Evolutionary conservation across 1,140 invertebrate species (phyloP).

Genomic region (Gonatopus flavifemur): DNA sequence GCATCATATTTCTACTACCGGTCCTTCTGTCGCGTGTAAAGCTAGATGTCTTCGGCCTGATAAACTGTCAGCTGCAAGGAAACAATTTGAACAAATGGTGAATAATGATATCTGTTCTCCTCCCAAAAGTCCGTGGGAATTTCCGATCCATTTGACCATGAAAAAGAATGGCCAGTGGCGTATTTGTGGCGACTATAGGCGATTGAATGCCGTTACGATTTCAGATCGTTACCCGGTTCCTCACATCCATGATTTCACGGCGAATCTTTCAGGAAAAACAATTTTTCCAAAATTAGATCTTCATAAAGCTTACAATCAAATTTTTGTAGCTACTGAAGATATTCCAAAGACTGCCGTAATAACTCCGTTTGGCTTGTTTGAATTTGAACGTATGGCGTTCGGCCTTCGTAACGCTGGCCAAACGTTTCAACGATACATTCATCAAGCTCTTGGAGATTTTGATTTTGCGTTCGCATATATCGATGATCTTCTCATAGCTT

Average conservation of each 20-base stretch:
- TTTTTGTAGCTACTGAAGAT: no score
- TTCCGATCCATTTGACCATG: slow-evolving; percentile 39
- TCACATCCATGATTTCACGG: not conserved
- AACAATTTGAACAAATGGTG: slow-evolving; percentile 25
- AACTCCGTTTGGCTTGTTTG: no score
- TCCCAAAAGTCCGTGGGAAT: slow-evolving; percentile 34
- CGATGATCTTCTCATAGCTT: slow-evolving; percentile 26
- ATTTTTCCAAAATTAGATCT: not conserved
- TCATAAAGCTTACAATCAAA: not conserved
- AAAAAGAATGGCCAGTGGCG: no score
- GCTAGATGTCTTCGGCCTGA: slow-evolving; percentile 44
- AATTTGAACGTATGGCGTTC: no score
- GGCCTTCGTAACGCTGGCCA: not conserved
- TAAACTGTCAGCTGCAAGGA: slow-evolving; percentile 17
- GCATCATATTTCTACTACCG: not conserved
- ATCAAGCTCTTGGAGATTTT: not conserved
- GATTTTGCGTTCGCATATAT: slow-evolving; percentile 9
- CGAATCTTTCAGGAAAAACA: not conserved
- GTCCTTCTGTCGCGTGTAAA: slow-evolving; percentile 41
- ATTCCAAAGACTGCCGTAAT: no score
- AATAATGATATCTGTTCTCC: slow-evolving; percentile 28
- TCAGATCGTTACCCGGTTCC: not conserved
- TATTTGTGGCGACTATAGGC: no score
- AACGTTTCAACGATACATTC: not conserved
- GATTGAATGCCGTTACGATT: no score